These are phyloP conservation scores for Mormyrops attenuatus DNA, from an alignment of 2,797 vertebrate genomes.

Conservation along the genomic window DNA sequence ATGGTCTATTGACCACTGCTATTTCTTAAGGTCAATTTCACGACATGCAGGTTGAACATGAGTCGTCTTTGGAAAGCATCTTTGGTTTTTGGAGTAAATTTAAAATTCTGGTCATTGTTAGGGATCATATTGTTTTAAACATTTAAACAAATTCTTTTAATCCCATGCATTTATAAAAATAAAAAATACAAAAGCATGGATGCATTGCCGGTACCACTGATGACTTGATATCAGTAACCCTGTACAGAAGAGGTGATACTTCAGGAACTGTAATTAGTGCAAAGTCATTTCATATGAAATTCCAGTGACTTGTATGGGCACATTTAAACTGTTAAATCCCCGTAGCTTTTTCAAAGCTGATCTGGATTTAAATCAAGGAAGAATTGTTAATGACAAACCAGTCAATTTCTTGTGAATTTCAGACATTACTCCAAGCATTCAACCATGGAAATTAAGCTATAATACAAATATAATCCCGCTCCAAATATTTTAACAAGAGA, in stretches of 20 bases:
- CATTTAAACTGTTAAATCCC: slow-evolving; percentile 3
- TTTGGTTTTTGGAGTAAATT: slow-evolving; percentile 19
- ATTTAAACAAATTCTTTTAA: neutral
- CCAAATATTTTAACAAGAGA: slow-evolving; percentile 17
- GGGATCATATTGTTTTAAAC: neutral
- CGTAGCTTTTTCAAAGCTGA: neutral
- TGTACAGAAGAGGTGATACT: neutral
- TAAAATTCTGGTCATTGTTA: neutral
- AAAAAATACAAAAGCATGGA: neutral
- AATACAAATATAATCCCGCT: slow-evolving; percentile 10
- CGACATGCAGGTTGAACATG: neutral
- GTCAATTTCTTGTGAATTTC: neutral
- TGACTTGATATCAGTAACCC: neutral
- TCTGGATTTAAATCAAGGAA: neutral
- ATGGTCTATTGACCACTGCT: neutral
- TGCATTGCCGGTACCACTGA: neutral
- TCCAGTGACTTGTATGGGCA: neutral
- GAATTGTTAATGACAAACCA: neutral
- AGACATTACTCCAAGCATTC: neutral
- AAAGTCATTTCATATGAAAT: slow-evolving; percentile 5
- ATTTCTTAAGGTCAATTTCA: neutral
- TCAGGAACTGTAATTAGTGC: slow-evolving; percentile 3
- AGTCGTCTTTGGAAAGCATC: slow-evolving; percentile 19
- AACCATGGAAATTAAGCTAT: neutral
- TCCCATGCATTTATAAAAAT: neutral